These are phyloP conservation scores for Agelaius tricolor DNA, from an alignment of 2,113 vertebrate genomes.

Conservation along the genomic window DNA sequence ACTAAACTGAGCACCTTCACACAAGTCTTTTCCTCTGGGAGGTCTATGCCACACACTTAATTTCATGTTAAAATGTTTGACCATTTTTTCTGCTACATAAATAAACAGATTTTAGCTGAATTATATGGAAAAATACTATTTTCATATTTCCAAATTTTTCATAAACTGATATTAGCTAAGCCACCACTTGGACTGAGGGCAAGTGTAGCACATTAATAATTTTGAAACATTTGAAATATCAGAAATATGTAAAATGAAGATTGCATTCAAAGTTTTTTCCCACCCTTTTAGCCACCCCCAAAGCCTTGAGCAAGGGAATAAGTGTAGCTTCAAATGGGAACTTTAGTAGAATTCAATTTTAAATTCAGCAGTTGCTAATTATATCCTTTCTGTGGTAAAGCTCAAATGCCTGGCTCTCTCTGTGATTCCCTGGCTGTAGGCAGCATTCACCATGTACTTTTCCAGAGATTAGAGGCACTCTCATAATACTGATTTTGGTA, in stretches of 20 bases:
- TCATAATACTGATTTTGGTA: not conserved
- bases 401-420: not conserved
- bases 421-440: not conserved
- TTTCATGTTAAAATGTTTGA: not conserved
- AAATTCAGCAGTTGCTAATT: slow-evolving; percentile 3
- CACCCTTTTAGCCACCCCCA: not conserved
- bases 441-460: not conserved
- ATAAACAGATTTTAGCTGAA: not conserved
- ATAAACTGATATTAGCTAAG: not conserved
- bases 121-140: not conserved
- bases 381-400: not conserved
- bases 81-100: not conserved
- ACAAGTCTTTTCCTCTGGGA: not conserved
- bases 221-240: not conserved
- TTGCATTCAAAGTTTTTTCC: not conserved
- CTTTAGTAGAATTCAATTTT: not conserved
- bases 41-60: not conserved
- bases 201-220: not conserved
- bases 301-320: not conserved
- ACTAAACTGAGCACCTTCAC: not conserved
- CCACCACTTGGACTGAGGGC: not conserved
- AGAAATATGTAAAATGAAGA: slow-evolving; percentile 23
- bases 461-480: slow-evolving; percentile 1
- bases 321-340: not conserved
- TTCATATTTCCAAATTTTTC: not conserved